Evolutionary conservation across 2,113 vertebrate genomes (phyloP).

Genomic region (Poeciliopsis retropinna): DNA sequence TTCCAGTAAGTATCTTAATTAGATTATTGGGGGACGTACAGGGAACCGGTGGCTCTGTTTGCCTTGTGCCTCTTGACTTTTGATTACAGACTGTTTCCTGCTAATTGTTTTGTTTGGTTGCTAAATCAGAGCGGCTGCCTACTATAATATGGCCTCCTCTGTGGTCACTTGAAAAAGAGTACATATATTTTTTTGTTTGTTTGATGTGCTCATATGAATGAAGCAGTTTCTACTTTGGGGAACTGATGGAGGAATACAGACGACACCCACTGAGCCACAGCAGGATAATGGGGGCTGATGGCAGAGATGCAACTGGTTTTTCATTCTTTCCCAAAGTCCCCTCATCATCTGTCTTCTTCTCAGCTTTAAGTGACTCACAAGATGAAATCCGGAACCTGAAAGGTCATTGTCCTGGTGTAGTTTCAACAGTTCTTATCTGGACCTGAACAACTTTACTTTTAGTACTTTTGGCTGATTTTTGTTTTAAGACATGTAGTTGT

Average conservation of each 20-base stretch:
- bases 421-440: slow-evolving; percentile 26
- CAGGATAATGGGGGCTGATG: slow-evolving; percentile 1
- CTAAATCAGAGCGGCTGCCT: slow-evolving; percentile 22
- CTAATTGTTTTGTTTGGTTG: slow-evolving; percentile 64
- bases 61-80: slow-evolving; percentile 41
- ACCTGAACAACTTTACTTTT: slow-evolving; percentile 32
- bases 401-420: slow-evolving; percentile 14
- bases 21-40: slow-evolving; percentile 57
- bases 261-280: neutral
- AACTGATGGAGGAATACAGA: neutral
- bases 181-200: neutral
- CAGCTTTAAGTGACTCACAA: slow-evolving; percentile 48
- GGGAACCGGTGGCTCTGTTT: slow-evolving; percentile 45
- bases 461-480: slow-evolving; percentile 13
- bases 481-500: neutral
- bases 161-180: slow-evolving; percentile 23
- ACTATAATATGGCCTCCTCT: slow-evolving; percentile 23
- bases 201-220: slow-evolving; percentile 7
- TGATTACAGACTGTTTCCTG: slow-evolving; percentile 40
- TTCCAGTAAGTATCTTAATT: slow-evolving; percentile 68
- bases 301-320: slow-evolving; percentile 10
- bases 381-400: slow-evolving; percentile 38
- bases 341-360: slow-evolving; percentile 31
- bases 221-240: slow-evolving; percentile 5
- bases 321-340: slow-evolving; percentile 7